Evolutionary conservation across 2,888 invertebrate species (phyloP), one percentile per base, ranked within the genome.

Genomic region (Teinopalpus imperialis): DNA sequence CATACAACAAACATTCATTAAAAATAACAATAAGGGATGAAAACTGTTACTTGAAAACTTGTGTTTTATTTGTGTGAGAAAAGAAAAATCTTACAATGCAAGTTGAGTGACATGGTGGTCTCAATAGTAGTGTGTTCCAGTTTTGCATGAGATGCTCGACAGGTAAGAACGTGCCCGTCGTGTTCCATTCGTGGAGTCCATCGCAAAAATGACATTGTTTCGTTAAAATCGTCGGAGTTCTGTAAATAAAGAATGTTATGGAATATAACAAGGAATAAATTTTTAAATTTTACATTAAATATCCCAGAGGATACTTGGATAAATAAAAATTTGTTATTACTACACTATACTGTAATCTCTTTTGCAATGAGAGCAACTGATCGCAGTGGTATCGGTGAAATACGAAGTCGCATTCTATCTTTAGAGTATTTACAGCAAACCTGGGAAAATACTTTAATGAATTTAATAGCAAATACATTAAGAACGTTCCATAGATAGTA

Each of bases 141-240:
- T 55, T 93, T 90, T 34, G 92, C 88, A 80, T 97, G 97, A 44
- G 93, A 91, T 1, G 96, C 96, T 48, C 95, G 91, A 70, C 97
- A 97, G 39, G 93, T 94, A 49, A 97, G 89, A 18, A 92, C 90
- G 63, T 93, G 93, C 8, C 94, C 94, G 69, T 97, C 94, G 82
- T 97, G 94, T 56, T 91, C 91, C 73, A 94, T 90, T 2, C 91
- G 92, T 6, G 97, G 96, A 12, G 91, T 92, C 81, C 96, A 94
- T 39, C 91, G 90, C 43, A 97, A 78, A 48, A 92, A 91, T 2
- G 97, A 97, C 27, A 92, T 91, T 30, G 96, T 96, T 57, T 94
- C 92, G 71, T 97, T 97, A 20, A 94, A 94, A 69, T 95, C 95
- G 39, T 91, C 91, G 0, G 96, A 93, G 56, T 93, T 92, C 96